Evolutionary conservation across 2,797 vertebrate genomes (phyloP).

Genomic region (Anguilla pacifica): DNA sequence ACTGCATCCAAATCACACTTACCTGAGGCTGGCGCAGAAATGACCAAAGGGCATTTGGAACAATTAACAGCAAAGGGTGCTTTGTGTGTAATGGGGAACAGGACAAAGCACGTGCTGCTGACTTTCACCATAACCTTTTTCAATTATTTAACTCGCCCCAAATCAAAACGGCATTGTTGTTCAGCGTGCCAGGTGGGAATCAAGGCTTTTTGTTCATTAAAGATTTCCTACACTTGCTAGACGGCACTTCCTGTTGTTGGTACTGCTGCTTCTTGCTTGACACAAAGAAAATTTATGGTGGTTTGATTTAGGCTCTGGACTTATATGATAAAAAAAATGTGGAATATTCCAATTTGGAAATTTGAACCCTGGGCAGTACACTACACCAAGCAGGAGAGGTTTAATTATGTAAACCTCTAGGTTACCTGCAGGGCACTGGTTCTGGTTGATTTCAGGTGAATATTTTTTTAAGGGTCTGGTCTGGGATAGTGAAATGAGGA

Average conservation of each 20-base stretch:
- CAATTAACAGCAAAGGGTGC: not conserved
- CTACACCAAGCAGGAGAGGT: not conserved
- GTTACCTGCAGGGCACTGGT: not conserved
- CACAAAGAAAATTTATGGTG: too few species aligned
- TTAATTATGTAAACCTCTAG: conserved; percentile 9
- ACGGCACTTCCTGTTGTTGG: too few species aligned
- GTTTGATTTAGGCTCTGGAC: too few species aligned
- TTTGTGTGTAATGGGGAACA: not conserved
- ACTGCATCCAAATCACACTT: not conserved
- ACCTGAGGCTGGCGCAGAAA: not conserved
- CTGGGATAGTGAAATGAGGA: not conserved
- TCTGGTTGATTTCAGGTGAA: not conserved
- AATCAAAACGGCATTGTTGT: not conserved
- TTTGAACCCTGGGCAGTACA: not conserved
- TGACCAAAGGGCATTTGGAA: not conserved
- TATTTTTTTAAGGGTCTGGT: not conserved
- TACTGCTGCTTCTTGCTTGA: too few species aligned
- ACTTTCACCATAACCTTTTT: not conserved
- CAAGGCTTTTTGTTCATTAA: not conserved
- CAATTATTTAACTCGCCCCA: not conserved
- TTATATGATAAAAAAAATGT: too few species aligned
- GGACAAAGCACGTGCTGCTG: not conserved
- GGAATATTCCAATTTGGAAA: too few species aligned
- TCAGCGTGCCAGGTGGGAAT: too few species aligned
- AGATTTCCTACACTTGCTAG: not conserved